Base-by-base conservation (phyloP, 2,888 invertebrate genomes). In the Stenodema calcarata region DNA sequence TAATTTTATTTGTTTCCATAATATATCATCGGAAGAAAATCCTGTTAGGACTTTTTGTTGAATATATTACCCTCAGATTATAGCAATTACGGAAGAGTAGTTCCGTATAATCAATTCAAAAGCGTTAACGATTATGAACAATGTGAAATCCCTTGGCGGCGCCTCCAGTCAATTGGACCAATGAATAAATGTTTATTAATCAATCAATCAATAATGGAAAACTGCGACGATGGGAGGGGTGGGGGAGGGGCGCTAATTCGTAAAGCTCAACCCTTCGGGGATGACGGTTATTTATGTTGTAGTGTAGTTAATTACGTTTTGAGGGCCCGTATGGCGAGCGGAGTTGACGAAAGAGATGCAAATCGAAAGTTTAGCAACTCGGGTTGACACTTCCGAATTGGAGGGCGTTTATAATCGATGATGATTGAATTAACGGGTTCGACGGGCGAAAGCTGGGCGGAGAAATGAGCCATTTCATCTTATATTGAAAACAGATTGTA, bases 181-280 rank as follows among this genome's bases (percentile, higher is more conserved):
- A 80, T 80, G 80, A 80, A 80, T 80, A 80, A 80, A 80, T 80
- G 80, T 80, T 50, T 80, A 80, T 80, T 80, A 80, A 80, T 80
- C 80, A 47, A 80, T 80, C 80, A 80, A 80, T 80, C 47, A 27
- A 28, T 44, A 73, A 35, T 62, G 62, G 50, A 23, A 62, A 62
- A 35, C 35, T 7, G 4, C 35, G 7, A n/a, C n/a, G n/a, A n/a
- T n/a, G n/a, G n/a, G 23, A 62, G 18, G 7, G 23, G 23, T 11
- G 62, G 62, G 2, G 23, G 18, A 4, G 23, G 2, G 23, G 18
- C 0, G 23, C 62, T 62, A 62, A 62, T 62, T n/a, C 62, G 18
- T 62, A 23, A 2, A 62, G 62, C 62, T 62, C 62, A 62, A 18
- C 50, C n/a, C 50, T n/a, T 23, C 23, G 62, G 27, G 35, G 2